phyloP scores from a whole-genome alignment of 2,888 invertebrate species.

The Agrotis puta region DNA sequence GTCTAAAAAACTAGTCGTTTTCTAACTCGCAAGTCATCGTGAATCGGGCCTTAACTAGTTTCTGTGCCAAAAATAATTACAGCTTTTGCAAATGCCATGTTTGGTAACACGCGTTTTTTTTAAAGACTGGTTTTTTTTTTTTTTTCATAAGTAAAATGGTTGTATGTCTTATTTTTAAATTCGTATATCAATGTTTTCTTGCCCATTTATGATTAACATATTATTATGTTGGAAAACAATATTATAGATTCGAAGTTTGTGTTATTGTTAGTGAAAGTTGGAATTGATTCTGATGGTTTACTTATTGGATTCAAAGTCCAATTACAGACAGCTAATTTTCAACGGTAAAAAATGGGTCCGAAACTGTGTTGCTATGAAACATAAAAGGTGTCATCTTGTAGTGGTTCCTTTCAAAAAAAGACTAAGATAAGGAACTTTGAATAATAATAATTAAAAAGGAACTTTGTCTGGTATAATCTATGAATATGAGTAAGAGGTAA shows the following conservation, averaged over 20 bases:
- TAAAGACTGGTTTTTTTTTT: constrained; percentile 18
- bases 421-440: no score
- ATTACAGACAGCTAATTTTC: neutral
- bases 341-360: no score
- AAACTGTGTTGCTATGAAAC: neutral
- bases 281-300: neutral
- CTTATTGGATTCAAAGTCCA: constrained; percentile 2
- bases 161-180: constrained; percentile 24
- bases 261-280: neutral
- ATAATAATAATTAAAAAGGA: no score
- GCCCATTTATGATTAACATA: constrained; percentile 1
- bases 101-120: constrained; percentile 42
- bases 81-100: constrained; percentile 33
- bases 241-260: no score
- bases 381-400: neutral
- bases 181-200: neutral
- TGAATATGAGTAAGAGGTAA: neutral
- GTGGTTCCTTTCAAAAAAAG: no score
- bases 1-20: constrained; percentile 25
- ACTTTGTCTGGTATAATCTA: constrained; percentile 11
- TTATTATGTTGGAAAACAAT: neutral
- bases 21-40: constrained; percentile 54
- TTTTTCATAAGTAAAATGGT: constrained; percentile 16
- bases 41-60: constrained; percentile 23
- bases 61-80: constrained; percentile 32